A percentile compares a stretch with the other conserved stretches of the same genome.
These are phyloP conservation scores for Ligdia adustata DNA, from an alignment of 2,888 invertebrate genomes.

Conservation along the genomic window DNA sequence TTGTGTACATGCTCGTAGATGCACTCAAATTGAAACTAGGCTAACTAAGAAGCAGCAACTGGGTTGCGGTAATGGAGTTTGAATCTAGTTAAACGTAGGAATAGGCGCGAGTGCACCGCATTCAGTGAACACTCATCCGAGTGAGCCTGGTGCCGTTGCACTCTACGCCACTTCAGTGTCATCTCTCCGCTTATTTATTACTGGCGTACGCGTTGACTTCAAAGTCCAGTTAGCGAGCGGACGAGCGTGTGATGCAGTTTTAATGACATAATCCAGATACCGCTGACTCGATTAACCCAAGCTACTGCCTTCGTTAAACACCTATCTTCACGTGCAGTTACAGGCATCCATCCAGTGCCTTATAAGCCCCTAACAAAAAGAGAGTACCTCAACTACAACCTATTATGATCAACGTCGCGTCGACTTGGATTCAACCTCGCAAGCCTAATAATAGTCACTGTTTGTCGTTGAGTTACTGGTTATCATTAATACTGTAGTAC, in stretches of 20 bases:
- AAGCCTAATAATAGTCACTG: too few species aligned
- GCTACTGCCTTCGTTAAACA: constrained; percentile 62
- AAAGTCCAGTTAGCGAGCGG: constrained; percentile 68
- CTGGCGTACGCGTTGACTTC: constrained; percentile 36
- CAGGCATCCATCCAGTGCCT: constrained; percentile 50
- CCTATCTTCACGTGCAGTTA: constrained; percentile 62
- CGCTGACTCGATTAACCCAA: constrained; percentile 72
- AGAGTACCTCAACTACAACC: constrained; percentile 20
- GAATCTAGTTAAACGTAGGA: constrained; percentile 19
- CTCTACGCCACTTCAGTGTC: constrained; percentile 19
- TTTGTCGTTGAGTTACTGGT: constrained; percentile 19
- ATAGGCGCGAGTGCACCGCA: constrained; percentile 19
- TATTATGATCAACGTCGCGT: neutral
- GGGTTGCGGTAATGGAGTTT: constrained; percentile 23
- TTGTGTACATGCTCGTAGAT: neutral
- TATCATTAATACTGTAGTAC: constrained; percentile 7
- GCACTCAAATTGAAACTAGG: constrained; percentile 18
- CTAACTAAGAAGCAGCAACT: constrained; percentile 18
- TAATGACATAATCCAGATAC: constrained; percentile 79
- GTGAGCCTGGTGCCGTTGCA: constrained; percentile 12
- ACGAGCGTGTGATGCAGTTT: constrained; percentile 73
- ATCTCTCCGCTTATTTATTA: constrained; percentile 36
- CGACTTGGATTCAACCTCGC: neutral
- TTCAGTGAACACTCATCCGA: constrained; percentile 20
- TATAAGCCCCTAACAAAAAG: constrained; percentile 40